Conservation (phyloP, 2,113 vertebrate species). For the Piliocolobus tephrosceles region DNA sequence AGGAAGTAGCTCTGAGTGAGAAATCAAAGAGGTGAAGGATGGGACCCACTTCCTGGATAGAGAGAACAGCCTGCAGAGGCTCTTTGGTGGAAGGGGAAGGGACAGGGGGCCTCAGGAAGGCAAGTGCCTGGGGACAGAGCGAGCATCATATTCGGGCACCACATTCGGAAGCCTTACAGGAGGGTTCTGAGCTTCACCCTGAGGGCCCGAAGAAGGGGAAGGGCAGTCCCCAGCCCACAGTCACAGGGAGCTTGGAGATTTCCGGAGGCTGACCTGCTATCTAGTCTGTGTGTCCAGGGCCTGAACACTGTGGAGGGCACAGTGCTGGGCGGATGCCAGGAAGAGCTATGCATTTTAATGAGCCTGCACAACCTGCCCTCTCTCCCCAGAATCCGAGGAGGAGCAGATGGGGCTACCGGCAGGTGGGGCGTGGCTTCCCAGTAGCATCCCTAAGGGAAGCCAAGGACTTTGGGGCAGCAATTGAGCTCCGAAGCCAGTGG, state of each 20-base stretch:
- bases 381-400: neutral
- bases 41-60: neutral
- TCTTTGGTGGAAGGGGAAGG: neutral
- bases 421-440: neutral
- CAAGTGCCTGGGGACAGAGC: rapidly evolving
- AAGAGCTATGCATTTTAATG: neutral
- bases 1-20: neutral
- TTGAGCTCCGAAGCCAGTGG: neutral
- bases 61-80: rapidly evolving
- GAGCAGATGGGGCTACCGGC: slow-evolving; percentile 46
- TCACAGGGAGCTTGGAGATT: neutral
- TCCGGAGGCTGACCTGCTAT: neutral
- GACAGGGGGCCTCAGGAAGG: neutral
- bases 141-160: neutral
- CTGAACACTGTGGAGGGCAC: neutral
- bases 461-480: neutral
- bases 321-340: neutral
- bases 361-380: neutral
- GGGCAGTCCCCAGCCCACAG: neutral
- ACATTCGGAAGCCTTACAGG: rapidly evolving
- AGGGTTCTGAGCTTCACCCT: neutral
- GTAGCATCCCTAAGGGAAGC: neutral
- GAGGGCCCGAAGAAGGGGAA: neutral
- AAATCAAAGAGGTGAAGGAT: neutral
- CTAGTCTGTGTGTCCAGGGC: neutral